Evolutionary conservation across 1,140 invertebrate species (phyloP).

Genomic region (Elysia chlorotica): DNA sequence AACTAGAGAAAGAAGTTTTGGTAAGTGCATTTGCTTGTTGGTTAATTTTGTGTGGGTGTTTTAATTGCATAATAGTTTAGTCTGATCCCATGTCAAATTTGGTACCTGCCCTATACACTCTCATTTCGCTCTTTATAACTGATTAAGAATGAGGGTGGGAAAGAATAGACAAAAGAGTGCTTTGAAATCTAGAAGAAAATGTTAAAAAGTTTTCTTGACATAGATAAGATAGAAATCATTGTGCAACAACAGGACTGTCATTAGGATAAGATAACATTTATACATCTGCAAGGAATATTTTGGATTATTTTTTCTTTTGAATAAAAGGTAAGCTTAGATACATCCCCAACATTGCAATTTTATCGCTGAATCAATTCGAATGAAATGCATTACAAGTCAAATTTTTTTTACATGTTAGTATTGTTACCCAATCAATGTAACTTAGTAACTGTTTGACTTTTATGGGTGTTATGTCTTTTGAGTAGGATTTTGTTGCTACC

Average conservation of each 20-base stretch:
- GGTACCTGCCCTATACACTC: neutral
- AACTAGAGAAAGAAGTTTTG: constrained; percentile 67
- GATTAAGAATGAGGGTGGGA: neutral
- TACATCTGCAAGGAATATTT: too few relatives aligned
- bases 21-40: constrained; percentile 59
- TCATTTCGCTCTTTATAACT: neutral
- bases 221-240: too few relatives aligned
- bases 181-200: neutral
- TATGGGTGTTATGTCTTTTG: neutral
- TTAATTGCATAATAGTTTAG: neutral
- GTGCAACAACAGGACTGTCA: too few relatives aligned
- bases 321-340: neutral
- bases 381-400: neutral
- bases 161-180: neutral
- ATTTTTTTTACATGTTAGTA: neutral
- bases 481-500: neutral
- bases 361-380: neutral
- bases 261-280: too few relatives aligned
- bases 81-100: neutral
- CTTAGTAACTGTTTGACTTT: neutral
- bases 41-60: neutral
- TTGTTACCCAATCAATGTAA: neutral
- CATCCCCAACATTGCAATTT: too few relatives aligned
- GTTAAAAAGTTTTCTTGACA: too few relatives aligned
- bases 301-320: neutral